These are phyloP conservation scores for Pocillopora meandrina DNA, from an alignment of 92 coral and sea anemone genomes.

Conservation along the genomic window DNA sequence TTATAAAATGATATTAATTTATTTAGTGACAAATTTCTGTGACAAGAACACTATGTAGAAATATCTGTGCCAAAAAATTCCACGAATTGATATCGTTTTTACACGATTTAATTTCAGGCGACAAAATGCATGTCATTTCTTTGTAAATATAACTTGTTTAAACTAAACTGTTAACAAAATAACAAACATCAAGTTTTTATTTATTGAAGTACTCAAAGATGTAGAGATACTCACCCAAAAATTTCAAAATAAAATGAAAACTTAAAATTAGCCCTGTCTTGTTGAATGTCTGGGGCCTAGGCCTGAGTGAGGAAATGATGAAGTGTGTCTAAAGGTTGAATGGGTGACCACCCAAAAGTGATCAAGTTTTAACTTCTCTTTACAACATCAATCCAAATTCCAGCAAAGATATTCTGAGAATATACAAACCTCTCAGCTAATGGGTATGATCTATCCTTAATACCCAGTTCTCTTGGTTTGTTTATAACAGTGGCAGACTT, in stretches of 20 bases:
- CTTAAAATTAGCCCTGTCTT: not conserved
- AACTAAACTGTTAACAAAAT: not conserved
- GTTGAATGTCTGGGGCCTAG: not conserved
- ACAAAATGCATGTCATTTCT: not conserved
- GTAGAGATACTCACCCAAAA: not conserved
- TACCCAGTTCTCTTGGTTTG: too few species aligned
- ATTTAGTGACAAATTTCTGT: not conserved
- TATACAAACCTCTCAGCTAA: too few species aligned
- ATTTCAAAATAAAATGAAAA: conserved; percentile 1
- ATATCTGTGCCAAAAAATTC: not conserved
- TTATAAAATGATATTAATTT: not conserved
- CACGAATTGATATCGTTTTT: not conserved
- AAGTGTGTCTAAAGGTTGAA: not conserved
- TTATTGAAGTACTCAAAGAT: too few species aligned
- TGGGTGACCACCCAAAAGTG: too few species aligned
- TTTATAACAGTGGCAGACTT: too few species aligned
- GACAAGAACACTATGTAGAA: not conserved
- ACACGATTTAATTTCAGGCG: not conserved
- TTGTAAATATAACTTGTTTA: not conserved
- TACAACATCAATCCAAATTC: too few species aligned
- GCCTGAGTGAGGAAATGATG: not conserved
- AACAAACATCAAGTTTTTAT: too few species aligned
- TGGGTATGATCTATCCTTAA: too few species aligned
- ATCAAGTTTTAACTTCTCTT: too few species aligned
- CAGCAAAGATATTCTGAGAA: too few species aligned